A percentile compares a stretch with the other conserved stretches of the same genome.
phyloP scores from a whole-genome alignment of 2,797 vertebrate species.

The Labroides dimidiatus region DNA sequence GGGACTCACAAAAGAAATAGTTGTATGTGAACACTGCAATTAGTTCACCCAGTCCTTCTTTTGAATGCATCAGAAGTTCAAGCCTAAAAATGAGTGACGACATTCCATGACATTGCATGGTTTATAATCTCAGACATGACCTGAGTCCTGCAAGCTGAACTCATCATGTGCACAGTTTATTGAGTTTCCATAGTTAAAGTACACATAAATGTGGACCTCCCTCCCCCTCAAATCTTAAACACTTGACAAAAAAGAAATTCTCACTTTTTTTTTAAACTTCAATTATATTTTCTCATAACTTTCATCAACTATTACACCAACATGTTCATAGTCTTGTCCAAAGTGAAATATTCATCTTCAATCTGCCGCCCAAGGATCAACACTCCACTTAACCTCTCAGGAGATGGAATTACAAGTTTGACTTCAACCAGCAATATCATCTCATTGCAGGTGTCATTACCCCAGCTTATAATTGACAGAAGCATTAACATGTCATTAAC shows the following conservation, averaged over 20 bases:
- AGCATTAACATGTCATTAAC: constrained; percentile 88
- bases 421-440: constrained; percentile 75
- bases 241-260: constrained; percentile 5
- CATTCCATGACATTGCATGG: not conserved
- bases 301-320: constrained; percentile 39
- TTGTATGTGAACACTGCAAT: not conserved
- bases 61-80: not conserved
- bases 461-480: constrained; percentile 83
- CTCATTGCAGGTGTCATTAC: constrained; percentile 83
- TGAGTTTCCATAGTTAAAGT: too few species aligned
- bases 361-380: constrained; percentile 63
- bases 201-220: not conserved
- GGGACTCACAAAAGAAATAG: not conserved
- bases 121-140: not conserved
- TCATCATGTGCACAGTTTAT: too few species aligned
- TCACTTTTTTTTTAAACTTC: constrained; percentile 22
- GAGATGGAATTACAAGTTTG: constrained; percentile 80
- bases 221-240: not conserved
- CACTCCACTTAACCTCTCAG: constrained; percentile 78
- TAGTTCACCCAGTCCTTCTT: not conserved
- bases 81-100: not conserved
- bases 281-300: constrained; percentile 49
- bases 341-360: constrained; percentile 65
- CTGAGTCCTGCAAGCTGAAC: too few species aligned
- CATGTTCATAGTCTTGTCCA: constrained; percentile 19